A percentile compares a stretch with the other conserved stretches of the same genome.
Conservation (phyloP, 2,888 invertebrate species). For the Fabriciana adippe region DNA sequence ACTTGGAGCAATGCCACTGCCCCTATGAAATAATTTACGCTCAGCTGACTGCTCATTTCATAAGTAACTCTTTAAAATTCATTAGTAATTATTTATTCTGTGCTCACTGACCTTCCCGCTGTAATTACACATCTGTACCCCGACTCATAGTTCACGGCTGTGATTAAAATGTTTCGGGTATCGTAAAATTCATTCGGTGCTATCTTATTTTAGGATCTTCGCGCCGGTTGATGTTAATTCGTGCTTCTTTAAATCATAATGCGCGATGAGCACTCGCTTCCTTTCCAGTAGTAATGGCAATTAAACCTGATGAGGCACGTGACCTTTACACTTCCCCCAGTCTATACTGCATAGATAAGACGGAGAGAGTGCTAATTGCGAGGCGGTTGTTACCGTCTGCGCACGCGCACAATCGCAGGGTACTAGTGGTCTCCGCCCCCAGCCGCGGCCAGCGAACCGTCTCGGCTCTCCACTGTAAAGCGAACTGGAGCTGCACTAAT, state of each 20-base stretch:
- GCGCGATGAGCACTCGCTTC: constrained; percentile 67
- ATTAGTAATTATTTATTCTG: constrained; percentile 72
- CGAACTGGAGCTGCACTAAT: constrained; percentile 82
- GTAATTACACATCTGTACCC: constrained; percentile 69
- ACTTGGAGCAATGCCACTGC: constrained; percentile 69
- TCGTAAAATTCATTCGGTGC: constrained; percentile 66
- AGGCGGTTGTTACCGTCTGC: constrained; percentile 47
- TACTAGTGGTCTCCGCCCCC: constrained; percentile 58
- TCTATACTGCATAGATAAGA: constrained; percentile 52
- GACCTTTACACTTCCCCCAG: constrained; percentile 78
- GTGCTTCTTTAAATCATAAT: constrained; percentile 70
- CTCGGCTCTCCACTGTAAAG: constrained; percentile 71
- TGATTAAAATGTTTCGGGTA: constrained; percentile 73
- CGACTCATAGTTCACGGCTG: constrained; percentile 80
- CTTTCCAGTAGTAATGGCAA: constrained; percentile 70
- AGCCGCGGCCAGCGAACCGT: constrained; percentile 64
- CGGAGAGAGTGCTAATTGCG: constrained; percentile 67
- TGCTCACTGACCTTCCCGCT: constrained; percentile 80
- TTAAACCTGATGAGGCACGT: constrained; percentile 74
- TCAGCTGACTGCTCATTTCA: constrained; percentile 74
- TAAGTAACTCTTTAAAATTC: constrained; percentile 73
- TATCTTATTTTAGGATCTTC: constrained; percentile 63
- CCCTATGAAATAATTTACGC: constrained; percentile 78
- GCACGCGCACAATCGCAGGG: constrained; percentile 55
- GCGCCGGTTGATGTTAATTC: constrained; percentile 71